Evolutionary conservation across 2,113 vertebrate genomes (phyloP), one percentile per base, ranked within the genome.

Genomic region (Larimichthys polyactis): DNA sequence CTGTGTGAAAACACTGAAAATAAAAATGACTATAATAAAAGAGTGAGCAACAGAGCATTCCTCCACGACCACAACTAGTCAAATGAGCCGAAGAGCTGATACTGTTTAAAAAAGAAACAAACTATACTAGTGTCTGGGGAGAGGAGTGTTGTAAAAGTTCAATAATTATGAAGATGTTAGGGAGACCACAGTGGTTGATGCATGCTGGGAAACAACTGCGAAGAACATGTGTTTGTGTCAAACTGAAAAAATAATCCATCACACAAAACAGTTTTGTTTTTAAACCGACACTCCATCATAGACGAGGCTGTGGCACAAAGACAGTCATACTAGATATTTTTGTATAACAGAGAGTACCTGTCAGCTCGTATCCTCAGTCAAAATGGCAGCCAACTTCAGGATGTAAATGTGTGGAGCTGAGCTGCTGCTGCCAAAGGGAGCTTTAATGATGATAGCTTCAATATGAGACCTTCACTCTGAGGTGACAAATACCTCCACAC

Each of bases 361-460:
- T 86, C 85, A 81, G 70, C 57, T 62, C 32, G 73, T 67, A 72
- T 20, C 51, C 77, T 76, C 54, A 63, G 62, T 75, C 57, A 76
- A 82, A 29, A 69, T 43, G 71, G 83, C 81, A 70, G 67, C 78
- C 87, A 72, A 71, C 75, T 71, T 71, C 65, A 63, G 69, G 80
- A 80, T 60, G 83, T 54, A 16, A 43, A 48, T 9, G 59, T 22
- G 71, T 58, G 55, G 75, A 67, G 46, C 55, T 43, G 27, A 71
- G 79, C 81, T 80, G 76, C 72, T 83, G 32, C 32, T 36, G 32
- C 32, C 6, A 36, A 36, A 79, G 82, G 10, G 54, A 85, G 63
- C 59, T 10, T 59, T 86, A 91, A 94, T 88, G 81, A 83, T 91
- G 85, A 93, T 94, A 27, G 78, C 75, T 94, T 91, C 86, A 92